A percentile compares a stretch with the other conserved stretches of the same genome.
Conservation (phyloP, 2,888 invertebrate species). For the Heteropelma amictum region DNA sequence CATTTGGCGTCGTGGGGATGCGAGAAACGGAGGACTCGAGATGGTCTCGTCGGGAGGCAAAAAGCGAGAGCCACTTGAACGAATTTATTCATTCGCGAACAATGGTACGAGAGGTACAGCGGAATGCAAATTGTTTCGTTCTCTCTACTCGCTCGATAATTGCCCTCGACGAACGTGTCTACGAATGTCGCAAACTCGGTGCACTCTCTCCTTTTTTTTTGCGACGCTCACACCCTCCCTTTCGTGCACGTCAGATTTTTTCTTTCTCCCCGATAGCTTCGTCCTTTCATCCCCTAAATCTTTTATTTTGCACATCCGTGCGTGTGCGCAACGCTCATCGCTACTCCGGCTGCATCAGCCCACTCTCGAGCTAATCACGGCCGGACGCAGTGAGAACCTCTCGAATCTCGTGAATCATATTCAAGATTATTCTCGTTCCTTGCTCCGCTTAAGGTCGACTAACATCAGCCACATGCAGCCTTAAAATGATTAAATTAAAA, state of each 20-base stretch:
- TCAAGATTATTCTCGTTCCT: conserved; percentile 19
- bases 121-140: conserved; percentile 56
- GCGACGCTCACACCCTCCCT: conserved; percentile 31
- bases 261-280: conserved; percentile 16
- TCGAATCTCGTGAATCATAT: conserved; percentile 43
- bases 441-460: conserved; percentile 2
- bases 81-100: conserved; percentile 61
- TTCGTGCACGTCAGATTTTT: conserved; percentile 16
- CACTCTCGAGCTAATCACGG: conserved; percentile 49
- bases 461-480: no score
- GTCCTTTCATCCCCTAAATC: conserved; percentile 10
- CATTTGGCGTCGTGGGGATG: neutral
- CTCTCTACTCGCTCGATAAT: conserved; percentile 50
- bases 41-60: conserved; percentile 7
- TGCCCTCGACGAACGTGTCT: conserved; percentile 58
- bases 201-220: conserved; percentile 46
- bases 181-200: conserved; percentile 55
- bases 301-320: neutral
- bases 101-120: conserved; percentile 49
- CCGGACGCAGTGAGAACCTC: conserved; percentile 26
- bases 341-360: conserved; percentile 21
- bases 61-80: conserved; percentile 47
- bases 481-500: no score
- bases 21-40: neutral
- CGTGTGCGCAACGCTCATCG: neutral